Evolutionary conservation across 2,797 vertebrate genomes (phyloP).

Genomic region (Ptychobarbus kaznakovi): DNA sequence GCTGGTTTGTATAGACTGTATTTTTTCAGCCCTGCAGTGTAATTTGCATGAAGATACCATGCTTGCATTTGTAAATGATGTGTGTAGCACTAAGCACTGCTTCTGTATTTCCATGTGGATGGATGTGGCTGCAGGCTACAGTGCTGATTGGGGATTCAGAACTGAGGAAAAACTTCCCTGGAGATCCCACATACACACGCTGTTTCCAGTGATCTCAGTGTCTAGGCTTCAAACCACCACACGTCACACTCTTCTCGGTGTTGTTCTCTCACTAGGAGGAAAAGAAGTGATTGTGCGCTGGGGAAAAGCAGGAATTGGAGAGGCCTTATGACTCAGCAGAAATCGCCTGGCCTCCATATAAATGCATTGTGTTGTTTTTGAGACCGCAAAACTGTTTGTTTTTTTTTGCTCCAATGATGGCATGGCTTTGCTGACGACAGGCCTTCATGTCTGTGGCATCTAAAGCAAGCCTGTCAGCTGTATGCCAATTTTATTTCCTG

Average conservation of each 20-base stretch:
- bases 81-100: neutral
- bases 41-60: constrained; percentile 34
- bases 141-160: constrained; percentile 22
- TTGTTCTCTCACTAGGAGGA: constrained; percentile 14
- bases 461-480: constrained; percentile 1
- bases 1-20: constrained; percentile 3
- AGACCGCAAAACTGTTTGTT: neutral
- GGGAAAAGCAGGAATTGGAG: constrained; percentile 21
- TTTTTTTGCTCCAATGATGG: neutral
- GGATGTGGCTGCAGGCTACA: constrained; percentile 22
- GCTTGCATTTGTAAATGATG: constrained; percentile 18
- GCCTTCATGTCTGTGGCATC: neutral
- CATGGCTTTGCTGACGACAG: constrained; percentile 7
- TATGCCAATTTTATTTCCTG: constrained; percentile 13
- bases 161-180: constrained; percentile 2
- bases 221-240: constrained; percentile 44
- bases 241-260: neutral
- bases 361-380: neutral
- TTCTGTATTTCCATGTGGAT: constrained; percentile 11
- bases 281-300: constrained; percentile 15
- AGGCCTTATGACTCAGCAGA: constrained; percentile 42
- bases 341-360: constrained; percentile 6
- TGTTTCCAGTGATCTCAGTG: constrained; percentile 56
- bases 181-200: constrained; percentile 17
- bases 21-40: constrained; percentile 33